phyloP scores from a whole-genome alignment of 2,888 invertebrate species.

The Hypomecis atomaria region DNA sequence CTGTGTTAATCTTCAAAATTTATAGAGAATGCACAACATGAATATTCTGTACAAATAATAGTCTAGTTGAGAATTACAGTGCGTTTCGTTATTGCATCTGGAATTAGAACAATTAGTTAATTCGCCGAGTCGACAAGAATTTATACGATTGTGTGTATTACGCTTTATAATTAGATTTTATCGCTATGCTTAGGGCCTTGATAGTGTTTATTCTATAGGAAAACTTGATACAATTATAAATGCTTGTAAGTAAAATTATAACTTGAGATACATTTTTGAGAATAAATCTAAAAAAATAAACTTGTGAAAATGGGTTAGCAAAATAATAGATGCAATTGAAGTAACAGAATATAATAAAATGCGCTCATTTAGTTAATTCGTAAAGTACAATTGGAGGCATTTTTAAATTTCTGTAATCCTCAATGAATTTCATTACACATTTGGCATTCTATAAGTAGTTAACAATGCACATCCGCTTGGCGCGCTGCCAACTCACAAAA shows the following conservation, averaged over 20 bases:
- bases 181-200: background rate
- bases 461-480: conserved; percentile 34
- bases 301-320: no score
- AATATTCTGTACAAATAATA: conserved; percentile 17
- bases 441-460: conserved; percentile 27
- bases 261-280: no score
- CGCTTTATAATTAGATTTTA: conserved; percentile 6
- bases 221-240: background rate
- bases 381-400: background rate
- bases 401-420: conserved; percentile 1
- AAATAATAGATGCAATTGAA: no score
- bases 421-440: conserved; percentile 29
- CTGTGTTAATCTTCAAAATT: conserved; percentile 17
- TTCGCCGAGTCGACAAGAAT: conserved; percentile 49
- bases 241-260: background rate
- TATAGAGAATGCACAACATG: conserved; percentile 20
- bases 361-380: no score
- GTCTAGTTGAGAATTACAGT: conserved; percentile 16
- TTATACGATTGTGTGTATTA: conserved; percentile 37
- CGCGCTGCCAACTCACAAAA: conserved; percentile 24
- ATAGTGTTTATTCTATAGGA: background rate
- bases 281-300: no score
- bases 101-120: conserved; percentile 66
- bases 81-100: conserved; percentile 43
- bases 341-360: no score